Percentiles rank a stretch among this genome's conserved stretches.
phyloP scores from a whole-genome alignment of 2,797 vertebrate species.

The Phrynocephalus guinanensis region DNA sequence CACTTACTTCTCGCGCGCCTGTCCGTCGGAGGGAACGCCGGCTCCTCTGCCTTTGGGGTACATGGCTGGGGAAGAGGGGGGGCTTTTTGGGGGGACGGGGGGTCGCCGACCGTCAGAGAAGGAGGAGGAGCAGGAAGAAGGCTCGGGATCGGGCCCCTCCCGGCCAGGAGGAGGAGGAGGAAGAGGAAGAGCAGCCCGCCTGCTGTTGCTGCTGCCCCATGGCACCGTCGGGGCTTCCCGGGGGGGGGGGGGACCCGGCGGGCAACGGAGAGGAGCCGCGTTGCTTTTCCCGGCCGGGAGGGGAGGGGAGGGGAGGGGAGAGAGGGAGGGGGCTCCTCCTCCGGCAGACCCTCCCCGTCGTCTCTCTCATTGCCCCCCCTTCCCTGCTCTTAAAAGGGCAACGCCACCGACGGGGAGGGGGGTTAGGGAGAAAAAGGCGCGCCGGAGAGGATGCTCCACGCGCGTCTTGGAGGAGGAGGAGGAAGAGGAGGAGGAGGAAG shows the following conservation, averaged over 20 bases:
- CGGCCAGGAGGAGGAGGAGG: not conserved
- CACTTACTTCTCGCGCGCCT: constrained; percentile 97
- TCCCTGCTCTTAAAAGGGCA: constrained; percentile 70
- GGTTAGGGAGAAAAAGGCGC: too few relatives aligned
- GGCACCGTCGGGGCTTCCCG: too few relatives aligned
- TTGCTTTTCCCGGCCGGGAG: too few relatives aligned
- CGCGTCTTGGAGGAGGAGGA: too few relatives aligned
- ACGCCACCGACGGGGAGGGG: constrained; percentile 15
- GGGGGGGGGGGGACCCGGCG: too few relatives aligned
- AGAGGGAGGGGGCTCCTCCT: not conserved
- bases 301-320: too few relatives aligned
- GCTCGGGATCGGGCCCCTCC: not conserved
- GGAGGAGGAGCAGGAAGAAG: not conserved
- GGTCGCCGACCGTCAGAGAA: constrained; percentile 46
- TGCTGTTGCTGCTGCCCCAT: too few relatives aligned
- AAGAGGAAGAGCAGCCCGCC: not conserved
- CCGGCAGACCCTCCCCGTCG: not conserved
- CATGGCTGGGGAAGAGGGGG: constrained; percentile 88
- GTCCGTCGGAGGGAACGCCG: constrained; percentile 91
- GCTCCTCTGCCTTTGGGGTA: constrained; percentile 94
- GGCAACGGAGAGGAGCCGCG: not conserved
- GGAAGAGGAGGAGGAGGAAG: too few relatives aligned
- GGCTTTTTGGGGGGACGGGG: constrained; percentile 74
- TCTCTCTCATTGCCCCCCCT: constrained; percentile 5
- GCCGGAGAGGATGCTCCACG: too few relatives aligned